phyloP scores from a whole-genome alignment of 2,888 invertebrate genomes.

The Pseudococcus viburni region DNA sequence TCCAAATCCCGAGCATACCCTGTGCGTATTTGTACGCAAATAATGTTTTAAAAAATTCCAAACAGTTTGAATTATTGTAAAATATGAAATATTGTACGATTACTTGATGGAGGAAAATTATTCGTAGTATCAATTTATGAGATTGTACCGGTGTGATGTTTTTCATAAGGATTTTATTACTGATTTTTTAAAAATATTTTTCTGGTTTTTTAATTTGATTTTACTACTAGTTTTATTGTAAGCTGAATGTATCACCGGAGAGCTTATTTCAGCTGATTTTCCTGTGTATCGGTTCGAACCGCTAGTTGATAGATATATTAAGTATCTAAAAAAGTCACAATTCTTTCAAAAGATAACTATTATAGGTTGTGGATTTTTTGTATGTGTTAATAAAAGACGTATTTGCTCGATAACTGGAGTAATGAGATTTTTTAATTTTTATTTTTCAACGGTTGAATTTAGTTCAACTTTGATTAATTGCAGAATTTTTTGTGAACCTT shows the following conservation, averaged over 20 bases:
- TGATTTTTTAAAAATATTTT: not conserved
- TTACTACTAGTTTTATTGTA: not conserved
- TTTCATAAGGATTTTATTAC: not conserved
- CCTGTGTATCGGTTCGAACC: not conserved
- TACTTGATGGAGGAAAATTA: not conserved
- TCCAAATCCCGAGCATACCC: not conserved
- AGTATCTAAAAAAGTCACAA: too few relatives aligned
- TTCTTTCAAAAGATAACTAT: not conserved
- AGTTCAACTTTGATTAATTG: too few relatives aligned
- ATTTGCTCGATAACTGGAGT: not conserved
- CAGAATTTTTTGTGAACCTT: too few relatives aligned
- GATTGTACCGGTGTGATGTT: not conserved
- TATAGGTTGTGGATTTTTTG: not conserved
- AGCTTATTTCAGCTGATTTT: not conserved
- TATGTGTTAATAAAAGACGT: slow-evolving; percentile 11
- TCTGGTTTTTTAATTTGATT: not conserved
- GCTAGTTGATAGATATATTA: not conserved
- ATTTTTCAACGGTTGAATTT: too few relatives aligned
- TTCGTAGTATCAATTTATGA: not conserved
- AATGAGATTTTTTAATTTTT: not conserved
- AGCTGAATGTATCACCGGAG: not conserved
- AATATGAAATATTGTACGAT: not conserved
- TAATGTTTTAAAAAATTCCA: not conserved
- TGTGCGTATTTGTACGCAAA: not conserved
- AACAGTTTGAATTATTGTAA: not conserved